Evolutionary conservation across 2,797 vertebrate genomes (phyloP), one percentile per base, ranked within the genome.

Genomic region (Parotocinclus haroldoi): DNA sequence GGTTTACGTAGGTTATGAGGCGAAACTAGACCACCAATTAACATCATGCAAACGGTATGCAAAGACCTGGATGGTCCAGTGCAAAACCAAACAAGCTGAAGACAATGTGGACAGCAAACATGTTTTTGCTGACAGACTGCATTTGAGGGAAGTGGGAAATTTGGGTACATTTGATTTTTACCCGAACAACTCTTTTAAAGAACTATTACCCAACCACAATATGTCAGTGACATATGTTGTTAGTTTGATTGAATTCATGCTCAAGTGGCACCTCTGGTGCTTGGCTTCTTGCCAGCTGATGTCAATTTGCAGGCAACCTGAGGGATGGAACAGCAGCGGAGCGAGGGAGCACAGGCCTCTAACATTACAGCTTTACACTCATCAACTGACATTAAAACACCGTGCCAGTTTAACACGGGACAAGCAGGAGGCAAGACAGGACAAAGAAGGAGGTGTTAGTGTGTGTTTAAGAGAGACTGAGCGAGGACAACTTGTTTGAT

Each of bases 231-330:
- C 57, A 60, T 45, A 44, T 39, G n/a, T 37, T 52, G 44, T 42
- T 27, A 56, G 40, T 52, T 62, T 45, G 58, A 50, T 13, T 66
- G 18, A 72, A 55, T 42, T 49, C 56, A 45, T 19, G 14, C 51
- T 72, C 51, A 62, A 42, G 45, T 55, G 42, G 38, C 38, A 67
- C 52, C 59, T 57, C 38, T 46, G 56, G 37, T 55, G 51, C 45
- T 38, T 63, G 69, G 69, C 62, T 42, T 3, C 45, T 51, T 53
- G 56, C 69, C 73, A 78, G 76, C 45, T 73, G 69, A 67, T 57
- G 67, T 69, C 56, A 66, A 70, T 72, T 66, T 17, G 27, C 59
- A 62, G 62, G 58, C 45, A 53, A 69, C 66, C 61, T 45, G 36
- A 72, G 66, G 69, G 73, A 75, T 63, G 46, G 63, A 66, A 66